Base-by-base conservation (phyloP, 2,113 vertebrate species). In the Passer domesticus region DNA sequence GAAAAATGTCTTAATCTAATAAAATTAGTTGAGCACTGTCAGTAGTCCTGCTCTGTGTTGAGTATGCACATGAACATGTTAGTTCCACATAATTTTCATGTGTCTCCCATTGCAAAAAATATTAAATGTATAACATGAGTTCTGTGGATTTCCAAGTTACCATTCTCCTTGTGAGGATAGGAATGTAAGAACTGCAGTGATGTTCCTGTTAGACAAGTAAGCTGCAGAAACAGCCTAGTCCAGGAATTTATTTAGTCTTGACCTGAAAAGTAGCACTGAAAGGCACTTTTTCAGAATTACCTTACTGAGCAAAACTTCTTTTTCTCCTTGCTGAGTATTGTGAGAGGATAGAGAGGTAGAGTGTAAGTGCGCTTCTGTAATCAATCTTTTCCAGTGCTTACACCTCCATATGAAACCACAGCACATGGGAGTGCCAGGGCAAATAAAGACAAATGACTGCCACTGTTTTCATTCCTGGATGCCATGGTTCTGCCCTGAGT, bases 121-220 rank as follows among this genome's bases (percentile, higher is more conserved):
- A 20, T 12, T 53, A 39, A 80, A 39, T 43, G 6, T 43, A 1
- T 70, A 56, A 41, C 0, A 0, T 28, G 46, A 72, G 2, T 56
- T 75, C 63, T 73, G 19, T 59, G 39, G 9, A n/a, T 63, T 92
- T 82, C 27, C 63, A 39, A 90, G 60, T 80, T 87, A 25, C 58
- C 28, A 11, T 35, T 84, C 19, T 25, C 20, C 1, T 41, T 67
- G 43, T 76, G 63, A 59, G 24, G 25, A 31, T 2, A 59, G 46
- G 39, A 53, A 31, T 41, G 35, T 43, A 66, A 67, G 41, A 77
- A 58, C 59, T 74, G 68, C 46, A 62, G 0, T 74, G 39, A 47
- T n/a, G 16, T 63, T 75, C 59, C 27, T 76, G 19, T 31, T 64
- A 43, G 50, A 66, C 17, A 39, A 64, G 23, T 35, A 60, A 66